These are phyloP conservation scores for Mythimna albipuncta DNA, from an alignment of 2,888 invertebrate species.

Conservation along the genomic window DNA sequence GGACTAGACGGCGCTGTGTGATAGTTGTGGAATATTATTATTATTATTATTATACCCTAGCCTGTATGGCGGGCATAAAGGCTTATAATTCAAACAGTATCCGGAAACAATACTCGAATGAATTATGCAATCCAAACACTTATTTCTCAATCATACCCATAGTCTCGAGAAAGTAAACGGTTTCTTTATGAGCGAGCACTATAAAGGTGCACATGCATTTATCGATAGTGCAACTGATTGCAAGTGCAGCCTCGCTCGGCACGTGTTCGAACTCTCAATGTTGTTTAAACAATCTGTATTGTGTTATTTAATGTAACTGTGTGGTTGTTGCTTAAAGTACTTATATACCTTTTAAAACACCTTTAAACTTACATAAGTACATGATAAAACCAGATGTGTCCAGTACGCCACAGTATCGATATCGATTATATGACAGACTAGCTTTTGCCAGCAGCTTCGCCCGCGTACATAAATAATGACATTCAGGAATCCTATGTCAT, in stretches of 20 bases:
- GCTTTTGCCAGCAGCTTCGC: too few relatives aligned
- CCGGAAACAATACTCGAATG: not conserved
- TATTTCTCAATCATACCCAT: constrained; percentile 22
- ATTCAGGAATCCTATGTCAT: too few relatives aligned
- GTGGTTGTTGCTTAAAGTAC: too few relatives aligned
- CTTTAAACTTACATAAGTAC: too few relatives aligned
- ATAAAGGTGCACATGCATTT: constrained; percentile 39
- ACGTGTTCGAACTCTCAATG: constrained; percentile 47
- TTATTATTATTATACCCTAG: too few relatives aligned
- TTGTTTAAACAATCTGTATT: constrained; percentile 47
- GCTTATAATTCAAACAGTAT: not conserved
- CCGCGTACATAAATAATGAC: too few relatives aligned
- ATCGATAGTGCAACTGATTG: constrained; percentile 43
- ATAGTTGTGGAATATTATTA: too few relatives aligned
- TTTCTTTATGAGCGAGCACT: constrained; percentile 23
- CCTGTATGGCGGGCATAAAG: not conserved
- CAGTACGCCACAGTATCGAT: too few relatives aligned
- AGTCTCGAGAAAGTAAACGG: constrained; percentile 18
- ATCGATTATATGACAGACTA: too few relatives aligned
- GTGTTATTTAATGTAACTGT: constrained; percentile 19
- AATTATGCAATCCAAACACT: not conserved
- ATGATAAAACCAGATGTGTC: too few relatives aligned
- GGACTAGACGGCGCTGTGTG: too few relatives aligned
- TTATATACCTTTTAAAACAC: too few relatives aligned
- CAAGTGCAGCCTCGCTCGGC: constrained; percentile 25